phyloP scores from a whole-genome alignment of 1,140 invertebrate genomes.

The Drosophila punjabiensis region DNA sequence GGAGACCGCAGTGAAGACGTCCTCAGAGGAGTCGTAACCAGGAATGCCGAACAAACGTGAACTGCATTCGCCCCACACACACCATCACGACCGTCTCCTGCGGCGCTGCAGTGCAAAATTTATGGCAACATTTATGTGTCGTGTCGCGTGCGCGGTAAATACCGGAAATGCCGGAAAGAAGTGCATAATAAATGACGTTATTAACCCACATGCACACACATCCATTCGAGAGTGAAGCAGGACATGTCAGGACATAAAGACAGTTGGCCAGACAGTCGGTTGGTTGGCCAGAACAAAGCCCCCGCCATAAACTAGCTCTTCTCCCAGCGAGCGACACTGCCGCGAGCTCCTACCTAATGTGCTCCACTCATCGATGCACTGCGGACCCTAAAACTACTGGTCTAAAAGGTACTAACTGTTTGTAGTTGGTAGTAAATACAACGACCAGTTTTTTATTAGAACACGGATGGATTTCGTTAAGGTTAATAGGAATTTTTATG shows the following conservation, averaged over 20 bases:
- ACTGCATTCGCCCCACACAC: conserved; percentile 50
- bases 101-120: conserved; percentile 71
- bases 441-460: not conserved
- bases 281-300: conserved; percentile 40
- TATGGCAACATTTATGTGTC: conserved; percentile 84
- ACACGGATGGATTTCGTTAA: not conserved
- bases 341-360: conserved; percentile 8
- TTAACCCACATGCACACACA: conserved; percentile 77
- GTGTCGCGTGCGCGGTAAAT: conserved; percentile 84
- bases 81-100: conserved; percentile 30
- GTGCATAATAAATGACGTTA: conserved; percentile 84
- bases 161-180: conserved; percentile 83
- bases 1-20: conserved; percentile 72
- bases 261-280: conserved; percentile 12
- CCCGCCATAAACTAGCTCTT: conserved; percentile 31
- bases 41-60: conserved; percentile 64
- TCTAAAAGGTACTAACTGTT: conserved; percentile 6
- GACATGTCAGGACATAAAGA: conserved; percentile 47
- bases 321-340: conserved; percentile 6
- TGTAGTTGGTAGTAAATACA: conserved; percentile 11
- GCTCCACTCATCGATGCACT: conserved; percentile 26
- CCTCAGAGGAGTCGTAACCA: conserved; percentile 53
- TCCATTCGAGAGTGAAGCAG: conserved; percentile 15
- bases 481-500: conserved; percentile 1
- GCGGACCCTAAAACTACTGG: conserved; percentile 1